phyloP scores from a whole-genome alignment of 2,888 invertebrate species.

The Suillia variegata region DNA sequence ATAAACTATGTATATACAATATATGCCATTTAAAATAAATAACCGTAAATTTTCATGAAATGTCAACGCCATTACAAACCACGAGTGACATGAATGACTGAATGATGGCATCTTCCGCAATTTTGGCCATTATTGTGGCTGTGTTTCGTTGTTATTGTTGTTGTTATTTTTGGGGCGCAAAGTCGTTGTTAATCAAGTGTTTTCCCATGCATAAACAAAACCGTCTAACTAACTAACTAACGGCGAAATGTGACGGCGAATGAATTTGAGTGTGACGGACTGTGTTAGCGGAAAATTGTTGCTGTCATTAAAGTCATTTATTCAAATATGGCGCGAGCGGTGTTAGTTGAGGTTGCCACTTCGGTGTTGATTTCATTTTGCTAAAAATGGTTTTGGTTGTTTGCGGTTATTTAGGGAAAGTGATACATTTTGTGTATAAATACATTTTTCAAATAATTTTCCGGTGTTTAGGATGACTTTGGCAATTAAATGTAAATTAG shows the following conservation, averaged over 20 bases:
- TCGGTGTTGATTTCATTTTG: not conserved
- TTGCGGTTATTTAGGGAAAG: too few species aligned
- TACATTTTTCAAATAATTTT: too few species aligned
- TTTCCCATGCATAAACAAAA: constrained; percentile 42
- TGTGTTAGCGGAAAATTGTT: constrained; percentile 10
- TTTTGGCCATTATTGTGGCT: constrained; percentile 21
- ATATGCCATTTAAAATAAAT: not conserved
- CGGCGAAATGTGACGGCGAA: too few species aligned
- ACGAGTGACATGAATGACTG: constrained; percentile 9
- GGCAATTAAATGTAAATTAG: too few species aligned
- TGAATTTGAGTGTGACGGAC: too few species aligned
- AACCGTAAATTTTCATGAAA: constrained; percentile 5
- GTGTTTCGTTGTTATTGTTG: too few species aligned
- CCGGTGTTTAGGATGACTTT: too few species aligned
- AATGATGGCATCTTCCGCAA: constrained; percentile 9
- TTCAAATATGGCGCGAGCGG: constrained; percentile 36
- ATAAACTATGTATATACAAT: too few species aligned
- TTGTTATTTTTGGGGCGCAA: constrained; percentile 19
- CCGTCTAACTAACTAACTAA: too few species aligned
- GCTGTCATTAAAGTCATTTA: constrained; percentile 32
- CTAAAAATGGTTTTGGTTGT: not conserved
- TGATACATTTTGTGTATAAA: too few species aligned
- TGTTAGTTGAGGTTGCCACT: not conserved
- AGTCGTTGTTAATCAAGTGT: constrained; percentile 37
- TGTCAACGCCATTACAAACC: constrained; percentile 10